phyloP scores from a whole-genome alignment of 2,113 vertebrate species.

The Dicaeum eximium region DNA sequence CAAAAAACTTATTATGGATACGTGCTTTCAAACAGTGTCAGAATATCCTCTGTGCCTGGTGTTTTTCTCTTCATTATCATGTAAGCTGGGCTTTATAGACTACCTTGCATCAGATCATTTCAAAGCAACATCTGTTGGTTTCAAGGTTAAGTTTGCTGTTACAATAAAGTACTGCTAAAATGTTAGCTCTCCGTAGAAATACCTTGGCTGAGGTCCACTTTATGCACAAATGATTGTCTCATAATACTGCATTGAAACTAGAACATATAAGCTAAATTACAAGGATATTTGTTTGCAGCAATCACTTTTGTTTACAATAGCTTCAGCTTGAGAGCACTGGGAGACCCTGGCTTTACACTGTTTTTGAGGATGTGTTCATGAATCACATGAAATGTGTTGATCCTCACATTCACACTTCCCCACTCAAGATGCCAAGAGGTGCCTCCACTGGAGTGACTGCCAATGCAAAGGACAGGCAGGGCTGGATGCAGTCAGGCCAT shows the following conservation, averaged over 20 bases:
- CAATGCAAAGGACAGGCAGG: background rate
- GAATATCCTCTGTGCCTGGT: background rate
- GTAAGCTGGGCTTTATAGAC: background rate
- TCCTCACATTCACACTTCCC: background rate
- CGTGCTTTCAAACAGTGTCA: background rate
- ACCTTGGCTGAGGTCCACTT: background rate
- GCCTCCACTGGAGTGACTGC: background rate
- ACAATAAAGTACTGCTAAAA: background rate
- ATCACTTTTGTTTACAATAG: background rate
- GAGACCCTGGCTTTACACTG: background rate
- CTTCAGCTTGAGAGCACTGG: background rate
- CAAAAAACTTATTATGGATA: background rate
- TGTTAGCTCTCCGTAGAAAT: conserved; percentile 5
- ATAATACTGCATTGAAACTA: background rate
- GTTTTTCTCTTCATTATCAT: background rate
- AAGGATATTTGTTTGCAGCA: background rate
- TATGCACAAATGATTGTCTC: background rate
- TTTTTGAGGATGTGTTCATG: background rate
- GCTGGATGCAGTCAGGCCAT: background rate
- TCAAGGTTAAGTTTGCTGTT: conserved; percentile 15
- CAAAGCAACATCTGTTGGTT: conserved; percentile 30
- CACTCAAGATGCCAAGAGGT: background rate
- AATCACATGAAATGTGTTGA: background rate
- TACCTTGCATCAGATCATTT: conserved; percentile 15
- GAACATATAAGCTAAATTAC: background rate